Conservation (phyloP, 2,888 invertebrate species). For the Ennomos quercinarius region DNA sequence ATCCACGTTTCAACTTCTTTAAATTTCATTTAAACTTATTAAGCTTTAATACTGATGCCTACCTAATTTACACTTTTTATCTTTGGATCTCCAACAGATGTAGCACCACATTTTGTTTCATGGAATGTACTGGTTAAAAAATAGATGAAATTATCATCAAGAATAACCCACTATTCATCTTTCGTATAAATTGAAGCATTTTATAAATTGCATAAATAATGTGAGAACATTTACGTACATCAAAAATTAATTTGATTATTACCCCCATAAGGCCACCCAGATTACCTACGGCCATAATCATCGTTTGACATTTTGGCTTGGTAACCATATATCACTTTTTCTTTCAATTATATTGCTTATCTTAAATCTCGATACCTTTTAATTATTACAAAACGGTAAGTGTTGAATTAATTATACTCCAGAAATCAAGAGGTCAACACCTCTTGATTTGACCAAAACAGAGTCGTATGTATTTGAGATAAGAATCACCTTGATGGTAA, state of each 20-base stretch:
- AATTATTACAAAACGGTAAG: slow-evolving; percentile 39
- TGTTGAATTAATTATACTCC: slow-evolving; percentile 40
- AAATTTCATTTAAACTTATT: too few species aligned
- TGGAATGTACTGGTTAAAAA: too few species aligned
- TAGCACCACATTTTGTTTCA: too few species aligned
- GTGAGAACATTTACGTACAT: slow-evolving; percentile 18
- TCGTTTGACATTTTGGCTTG: slow-evolving; percentile 37
- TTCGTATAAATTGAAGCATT: not conserved
- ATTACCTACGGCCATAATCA: slow-evolving; percentile 29
- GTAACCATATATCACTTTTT: slow-evolving; percentile 33
- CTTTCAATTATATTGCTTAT: slow-evolving; percentile 27
- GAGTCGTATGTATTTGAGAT: slow-evolving; percentile 3
- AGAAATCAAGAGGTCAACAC: slow-evolving; percentile 11
- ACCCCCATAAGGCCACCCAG: slow-evolving; percentile 26
- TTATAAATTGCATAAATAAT: slow-evolving; percentile 13
- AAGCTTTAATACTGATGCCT: too few species aligned
- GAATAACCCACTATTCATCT: too few species aligned
- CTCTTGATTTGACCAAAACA: slow-evolving; percentile 5
- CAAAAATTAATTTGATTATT: slow-evolving; percentile 31
- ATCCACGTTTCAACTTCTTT: too few species aligned
- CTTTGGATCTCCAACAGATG: too few species aligned
- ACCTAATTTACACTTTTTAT: too few species aligned
- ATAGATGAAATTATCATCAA: too few species aligned
- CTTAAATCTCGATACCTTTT: slow-evolving; percentile 38
- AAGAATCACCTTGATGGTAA: slow-evolving; percentile 2